These are phyloP conservation scores for Falco rusticolus DNA, from an alignment of 2,797 vertebrate genomes.

Conservation along the genomic window DNA sequence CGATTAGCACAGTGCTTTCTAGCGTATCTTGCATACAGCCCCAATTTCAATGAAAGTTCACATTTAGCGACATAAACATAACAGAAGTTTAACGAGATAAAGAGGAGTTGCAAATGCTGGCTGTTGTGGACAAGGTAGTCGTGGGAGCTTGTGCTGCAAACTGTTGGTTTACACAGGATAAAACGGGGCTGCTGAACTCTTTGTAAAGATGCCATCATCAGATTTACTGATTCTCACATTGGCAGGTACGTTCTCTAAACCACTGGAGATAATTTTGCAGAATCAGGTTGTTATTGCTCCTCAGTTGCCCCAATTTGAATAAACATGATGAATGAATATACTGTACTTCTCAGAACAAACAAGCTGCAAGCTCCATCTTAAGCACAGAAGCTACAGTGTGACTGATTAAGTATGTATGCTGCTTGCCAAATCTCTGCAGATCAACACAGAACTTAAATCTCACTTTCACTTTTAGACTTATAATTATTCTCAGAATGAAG, in stretches of 20 bases:
- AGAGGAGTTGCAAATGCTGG: neutral
- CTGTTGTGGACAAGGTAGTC: neutral
- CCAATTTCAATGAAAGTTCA: neutral
- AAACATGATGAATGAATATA: slow-evolving; percentile 37
- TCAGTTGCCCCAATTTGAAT: slow-evolving; percentile 38
- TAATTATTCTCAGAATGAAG: slow-evolving; percentile 67
- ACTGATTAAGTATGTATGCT: slow-evolving; percentile 56
- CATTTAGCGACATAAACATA: neutral
- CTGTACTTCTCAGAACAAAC: slow-evolving; percentile 49
- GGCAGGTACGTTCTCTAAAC: neutral
- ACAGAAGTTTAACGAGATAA: rapidly evolving
- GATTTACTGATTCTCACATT: neutral
- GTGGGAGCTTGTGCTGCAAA: rapidly evolving
- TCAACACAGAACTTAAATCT: slow-evolving; percentile 65
- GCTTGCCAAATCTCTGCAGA: slow-evolving; percentile 67
- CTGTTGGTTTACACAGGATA: neutral
- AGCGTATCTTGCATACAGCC: neutral
- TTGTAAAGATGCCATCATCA: neutral
- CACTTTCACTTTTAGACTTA: slow-evolving; percentile 66
- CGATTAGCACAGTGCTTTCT: neutral
- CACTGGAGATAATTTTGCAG: neutral
- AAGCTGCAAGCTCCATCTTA: slow-evolving; percentile 39
- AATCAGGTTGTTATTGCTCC: neutral
- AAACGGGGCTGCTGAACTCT: neutral
- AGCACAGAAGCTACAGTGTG: slow-evolving; percentile 11